Conservation (phyloP, 2,113 vertebrate species). For the Axis porcinus region DNA sequence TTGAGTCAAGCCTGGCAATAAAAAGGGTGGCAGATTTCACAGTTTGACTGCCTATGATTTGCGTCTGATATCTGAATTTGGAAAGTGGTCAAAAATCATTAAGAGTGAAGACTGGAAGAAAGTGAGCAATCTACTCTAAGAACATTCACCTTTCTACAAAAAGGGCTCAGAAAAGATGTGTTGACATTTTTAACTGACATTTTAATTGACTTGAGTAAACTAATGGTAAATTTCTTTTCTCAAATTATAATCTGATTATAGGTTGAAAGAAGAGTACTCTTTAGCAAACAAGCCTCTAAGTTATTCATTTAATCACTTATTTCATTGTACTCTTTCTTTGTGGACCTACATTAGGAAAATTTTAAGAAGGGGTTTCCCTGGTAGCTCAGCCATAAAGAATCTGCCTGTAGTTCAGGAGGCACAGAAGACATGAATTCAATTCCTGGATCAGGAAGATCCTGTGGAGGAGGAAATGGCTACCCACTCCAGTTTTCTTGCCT, state of each 20-base stretch:
- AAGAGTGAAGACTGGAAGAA: not conserved
- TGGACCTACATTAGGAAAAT: not conserved
- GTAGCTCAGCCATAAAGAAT: not conserved
- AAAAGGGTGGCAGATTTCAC: conserved; percentile 43
- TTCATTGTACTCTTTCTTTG: not conserved
- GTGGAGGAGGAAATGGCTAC: not conserved
- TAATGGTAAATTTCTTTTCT: not conserved
- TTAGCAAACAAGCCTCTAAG: not conserved
- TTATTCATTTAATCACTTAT: not conserved
- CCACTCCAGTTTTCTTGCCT: not conserved
- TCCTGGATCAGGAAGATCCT: not conserved
- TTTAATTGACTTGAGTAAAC: not conserved
- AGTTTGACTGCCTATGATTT: conserved; percentile 21
- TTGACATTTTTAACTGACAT: not conserved
- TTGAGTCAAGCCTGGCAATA: conserved; percentile 34
- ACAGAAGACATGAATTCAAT: not conserved
- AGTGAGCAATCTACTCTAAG: not conserved
- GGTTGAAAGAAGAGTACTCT: not conserved
- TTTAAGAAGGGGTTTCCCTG: not conserved
- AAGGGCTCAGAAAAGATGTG: not conserved
- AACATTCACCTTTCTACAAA: not conserved
- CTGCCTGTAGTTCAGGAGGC: not conserved
- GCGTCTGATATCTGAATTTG: conserved; percentile 14
- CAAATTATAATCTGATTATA: not conserved
- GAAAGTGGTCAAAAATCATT: conserved; percentile 20